Conservation (phyloP, 2,113 vertebrate genomes). For the Spea multiplicata region DNA sequence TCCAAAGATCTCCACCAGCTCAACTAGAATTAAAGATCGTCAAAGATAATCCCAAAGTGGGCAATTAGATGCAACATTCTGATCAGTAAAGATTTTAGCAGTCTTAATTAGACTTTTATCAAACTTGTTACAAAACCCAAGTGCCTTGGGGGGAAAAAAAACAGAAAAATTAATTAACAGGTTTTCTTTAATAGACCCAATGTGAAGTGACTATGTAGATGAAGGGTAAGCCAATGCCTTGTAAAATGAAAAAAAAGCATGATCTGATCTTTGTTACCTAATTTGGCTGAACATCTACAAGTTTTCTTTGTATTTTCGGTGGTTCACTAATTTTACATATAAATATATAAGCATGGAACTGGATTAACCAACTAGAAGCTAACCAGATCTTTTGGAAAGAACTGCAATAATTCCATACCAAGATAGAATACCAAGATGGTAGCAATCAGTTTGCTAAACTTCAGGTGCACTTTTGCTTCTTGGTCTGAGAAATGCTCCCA, state of each 20-base stretch:
- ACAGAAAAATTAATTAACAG: constrained; percentile 7
- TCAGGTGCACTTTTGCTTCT: no score
- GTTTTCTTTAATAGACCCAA: neutral
- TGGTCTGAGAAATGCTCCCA: no score
- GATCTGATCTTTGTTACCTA: neutral
- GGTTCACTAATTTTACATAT: no score
- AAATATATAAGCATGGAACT: no score
- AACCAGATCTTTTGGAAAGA: no score
- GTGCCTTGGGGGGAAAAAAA: neutral
- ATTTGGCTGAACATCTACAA: no score
- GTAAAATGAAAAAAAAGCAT: neutral
- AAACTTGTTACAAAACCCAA: neutral
- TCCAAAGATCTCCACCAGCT: neutral
- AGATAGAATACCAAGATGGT: no score
- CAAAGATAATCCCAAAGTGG: constrained; percentile 18
- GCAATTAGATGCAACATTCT: constrained; percentile 21
- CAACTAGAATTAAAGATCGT: neutral
- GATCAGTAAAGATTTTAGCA: constrained; percentile 23
- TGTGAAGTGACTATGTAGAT: neutral
- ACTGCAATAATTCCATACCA: no score
- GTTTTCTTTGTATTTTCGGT: no score
- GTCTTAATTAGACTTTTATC: constrained; percentile 1
- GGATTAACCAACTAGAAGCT: no score
- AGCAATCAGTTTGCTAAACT: no score
- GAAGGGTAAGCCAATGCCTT: neutral